These are phyloP conservation scores for Salarias fasciatus DNA, from an alignment of 2,797 vertebrate species.

Conservation along the genomic window DNA sequence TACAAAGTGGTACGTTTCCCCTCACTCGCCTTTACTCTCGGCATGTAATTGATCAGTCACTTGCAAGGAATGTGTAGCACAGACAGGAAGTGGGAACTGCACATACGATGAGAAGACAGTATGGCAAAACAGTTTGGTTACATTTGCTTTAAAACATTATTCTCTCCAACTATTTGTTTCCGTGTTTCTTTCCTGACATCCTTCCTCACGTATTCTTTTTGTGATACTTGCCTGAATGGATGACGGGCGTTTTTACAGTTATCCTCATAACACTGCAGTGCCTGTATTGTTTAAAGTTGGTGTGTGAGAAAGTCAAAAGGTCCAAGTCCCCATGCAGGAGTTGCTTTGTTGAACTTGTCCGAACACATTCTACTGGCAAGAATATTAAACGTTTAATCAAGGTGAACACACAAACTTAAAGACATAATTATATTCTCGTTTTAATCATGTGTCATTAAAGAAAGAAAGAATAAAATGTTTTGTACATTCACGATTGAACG, in stretches of 20 bases:
- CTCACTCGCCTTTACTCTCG: slow-evolving; percentile 44
- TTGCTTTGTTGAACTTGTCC: slow-evolving; percentile 7
- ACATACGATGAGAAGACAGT: slow-evolving; percentile 7
- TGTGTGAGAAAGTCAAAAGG: background rate
- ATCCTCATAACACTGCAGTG: slow-evolving; percentile 7
- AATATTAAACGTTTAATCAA: background rate
- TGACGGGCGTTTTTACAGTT: background rate
- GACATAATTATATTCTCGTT: background rate
- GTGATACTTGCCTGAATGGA: no score
- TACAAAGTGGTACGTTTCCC: slow-evolving; percentile 98
- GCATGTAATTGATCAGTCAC: slow-evolving; percentile 31
- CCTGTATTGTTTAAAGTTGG: slow-evolving; percentile 19
- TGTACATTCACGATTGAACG: no score
- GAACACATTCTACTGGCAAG: slow-evolving; percentile 5
- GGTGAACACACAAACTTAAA: slow-evolving; percentile 8
- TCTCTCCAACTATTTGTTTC: no score
- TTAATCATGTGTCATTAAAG: no score
- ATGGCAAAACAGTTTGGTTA: slow-evolving; percentile 9
- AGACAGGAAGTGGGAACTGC: slow-evolving; percentile 39
- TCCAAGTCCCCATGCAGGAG: background rate
- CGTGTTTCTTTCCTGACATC: no score
- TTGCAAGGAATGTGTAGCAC: slow-evolving; percentile 18
- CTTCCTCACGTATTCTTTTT: no score
- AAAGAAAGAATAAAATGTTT: no score
- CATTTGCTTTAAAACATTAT: background rate